Evolutionary conservation across 1,140 invertebrate genomes (phyloP), one percentile per base, ranked within the genome.

Genomic region (Ceratosolen solmsi): DNA sequence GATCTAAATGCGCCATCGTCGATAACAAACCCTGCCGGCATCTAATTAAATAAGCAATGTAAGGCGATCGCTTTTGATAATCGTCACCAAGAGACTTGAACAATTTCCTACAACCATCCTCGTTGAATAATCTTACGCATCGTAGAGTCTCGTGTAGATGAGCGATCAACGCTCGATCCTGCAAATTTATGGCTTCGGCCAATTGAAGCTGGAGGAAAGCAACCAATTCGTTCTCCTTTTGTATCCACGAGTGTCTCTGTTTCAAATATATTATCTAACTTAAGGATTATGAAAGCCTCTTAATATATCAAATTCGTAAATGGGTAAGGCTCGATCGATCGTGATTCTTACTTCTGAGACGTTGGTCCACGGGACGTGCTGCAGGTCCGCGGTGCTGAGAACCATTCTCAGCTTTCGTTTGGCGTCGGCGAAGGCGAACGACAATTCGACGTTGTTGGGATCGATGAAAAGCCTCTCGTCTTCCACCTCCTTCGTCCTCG

Each of bases 331-430:
- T 11, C 9, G 2, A n/a, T n/a, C 38, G 17, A 36, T n/a, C n/a
- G 2, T 68, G 8, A 68, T 22, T 0, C 41, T 73, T 84, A 91
- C 90, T 87, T 91, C 90, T 15, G 88, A 88, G 13, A 89, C 85
- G 65, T 85, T 86, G 27, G 85, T 89, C 90, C 90, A 92, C 58
- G 90, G 90, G 86, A 91, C 86, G 76, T 90, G 90, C 70, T 94
- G 94, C 79, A 96, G 90, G 87, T 97, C 96, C 8, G 95, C 94
- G 79, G 95, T 96, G 83, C 97, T 97, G 7, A 99, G 92, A 41
- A 99, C 98, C 80, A 97, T 93, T 58, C 98, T 93, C 54, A 99
- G 92, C 89, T 99, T 99, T 83, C 96, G 94, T 90, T 99, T 99
- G 49, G 98, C 96, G 91, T 97, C 96, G 73, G 94, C 91, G 88